A percentile compares a stretch with the other conserved stretches of the same genome.
These are phyloP conservation scores for Sipha maydis DNA, from an alignment of 2,888 invertebrate genomes.

Conservation along the genomic window DNA sequence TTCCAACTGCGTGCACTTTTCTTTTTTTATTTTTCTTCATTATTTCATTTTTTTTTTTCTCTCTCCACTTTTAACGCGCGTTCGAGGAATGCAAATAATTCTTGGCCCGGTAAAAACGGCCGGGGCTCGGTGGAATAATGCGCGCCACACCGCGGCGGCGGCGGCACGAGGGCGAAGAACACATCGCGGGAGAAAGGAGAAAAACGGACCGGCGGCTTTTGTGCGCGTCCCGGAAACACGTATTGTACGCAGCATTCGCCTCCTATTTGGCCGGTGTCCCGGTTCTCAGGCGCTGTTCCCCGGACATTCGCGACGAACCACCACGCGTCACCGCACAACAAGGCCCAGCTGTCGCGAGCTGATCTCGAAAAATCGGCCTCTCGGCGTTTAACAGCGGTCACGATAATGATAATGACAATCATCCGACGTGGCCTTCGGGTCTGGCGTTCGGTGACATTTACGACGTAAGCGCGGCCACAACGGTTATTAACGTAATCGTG, in stretches of 20 bases:
- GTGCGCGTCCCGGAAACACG: neutral
- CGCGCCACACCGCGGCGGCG: no score
- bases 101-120: neutral
- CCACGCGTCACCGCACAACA: neutral
- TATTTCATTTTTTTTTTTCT: neutral
- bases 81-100: neutral
- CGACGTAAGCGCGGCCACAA: no score
- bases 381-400: neutral
- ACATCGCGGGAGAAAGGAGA: neutral
- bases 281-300: conserved; percentile 8
- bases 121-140: no score
- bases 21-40: no score
- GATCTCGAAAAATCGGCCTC: neutral
- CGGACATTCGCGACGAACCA: neutral
- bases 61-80: neutral
- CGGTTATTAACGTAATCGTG: neutral
- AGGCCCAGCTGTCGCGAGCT: no score
- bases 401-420: neutral
- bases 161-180: no score
- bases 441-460: no score
- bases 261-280: neutral
- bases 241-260: neutral
- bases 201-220: neutral
- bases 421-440: no score
- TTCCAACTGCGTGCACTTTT: no score